Percentiles rank a stretch among this genome's conserved stretches.
phyloP scores from a whole-genome alignment of 2,113 vertebrate genomes.

The Nothobranchius furzeri region DNA sequence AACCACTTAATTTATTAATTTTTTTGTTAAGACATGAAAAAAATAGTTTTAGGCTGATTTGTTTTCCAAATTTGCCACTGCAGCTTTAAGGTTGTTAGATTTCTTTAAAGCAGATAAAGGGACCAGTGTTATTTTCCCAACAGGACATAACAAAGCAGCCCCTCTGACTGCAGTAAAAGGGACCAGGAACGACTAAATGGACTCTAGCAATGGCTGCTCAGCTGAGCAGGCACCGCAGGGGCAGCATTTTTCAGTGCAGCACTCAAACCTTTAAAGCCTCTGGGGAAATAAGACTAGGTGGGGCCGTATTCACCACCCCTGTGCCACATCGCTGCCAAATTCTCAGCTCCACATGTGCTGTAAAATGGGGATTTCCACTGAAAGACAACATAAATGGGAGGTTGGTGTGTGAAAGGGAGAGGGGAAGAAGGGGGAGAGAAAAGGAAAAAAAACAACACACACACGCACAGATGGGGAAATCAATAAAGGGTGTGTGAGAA shows the following conservation, averaged over 20 bases:
- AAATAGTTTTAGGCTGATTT: too few species aligned
- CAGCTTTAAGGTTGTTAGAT: too few species aligned
- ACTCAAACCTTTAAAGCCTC: constrained; percentile 54
- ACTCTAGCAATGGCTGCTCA: constrained; percentile 41
- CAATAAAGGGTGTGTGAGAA: constrained; percentile 82
- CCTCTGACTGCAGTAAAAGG: constrained; percentile 18
- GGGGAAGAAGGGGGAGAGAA: constrained; percentile 51
- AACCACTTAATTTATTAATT: too few species aligned
- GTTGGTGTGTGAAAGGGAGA: constrained; percentile 25
- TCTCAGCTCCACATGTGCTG: constrained; percentile 21
- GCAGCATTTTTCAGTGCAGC: constrained; percentile 17
- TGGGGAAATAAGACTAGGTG: constrained; percentile 35
- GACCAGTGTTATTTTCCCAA: neutral
- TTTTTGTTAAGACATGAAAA: too few species aligned
- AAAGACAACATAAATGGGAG: constrained; percentile 32
- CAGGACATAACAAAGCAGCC: constrained; percentile 10
- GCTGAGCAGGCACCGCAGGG: constrained; percentile 59
- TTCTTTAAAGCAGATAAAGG: neutral
- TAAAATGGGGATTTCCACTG: constrained; percentile 40
- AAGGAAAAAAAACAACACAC: constrained; percentile 2
- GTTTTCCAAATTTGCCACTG: too few species aligned
- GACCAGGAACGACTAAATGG: constrained; percentile 42
- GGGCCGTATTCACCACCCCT: neutral
- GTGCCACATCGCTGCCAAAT: constrained; percentile 17
- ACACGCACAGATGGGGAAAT: constrained; percentile 76